Base-by-base conservation (phyloP, 2,113 vertebrate genomes). In the Prochilodus magdalenae region DNA sequence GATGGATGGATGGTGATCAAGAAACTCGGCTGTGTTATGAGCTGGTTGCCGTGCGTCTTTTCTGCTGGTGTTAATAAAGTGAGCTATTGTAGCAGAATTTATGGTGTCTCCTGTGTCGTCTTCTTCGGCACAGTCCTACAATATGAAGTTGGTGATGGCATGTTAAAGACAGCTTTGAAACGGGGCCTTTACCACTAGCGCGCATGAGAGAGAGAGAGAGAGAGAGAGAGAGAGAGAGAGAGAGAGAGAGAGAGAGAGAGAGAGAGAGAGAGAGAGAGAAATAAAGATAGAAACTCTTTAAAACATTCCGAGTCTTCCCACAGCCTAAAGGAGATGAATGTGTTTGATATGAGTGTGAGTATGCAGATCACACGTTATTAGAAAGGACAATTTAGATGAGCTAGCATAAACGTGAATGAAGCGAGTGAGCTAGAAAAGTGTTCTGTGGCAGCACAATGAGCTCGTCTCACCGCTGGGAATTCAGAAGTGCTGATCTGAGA, bases 391-490 rank as follows among this genome's bases (percentile, higher is more conserved):
- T 84, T 85, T 80, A 80, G 78, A 80, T 80, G 79, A 81, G 83
- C 73, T 80, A 74, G 83, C 77, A 78, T 76, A 82, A 85, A 69
- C 73, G 73, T 73, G 75, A 78, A 71, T 69, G 55, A 79, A 80
- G 73, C 40, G 71, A 66, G 75, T 78, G 53, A 82, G 80, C 70
- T 70, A 62, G 81, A 71, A 71, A 49, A 72, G 70, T 63, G 80
- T 67, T 76, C 75, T 44, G 75, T 62, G 22, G 75, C 59, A 67
- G 76, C 82, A 67, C 88, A 92, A 89, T 86, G 87, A 87, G 86
- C 87, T 90, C 83, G 84, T 82, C 74, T 86, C 83, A 88, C 91
- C 89, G 49, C 66, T 84, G 92, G 91, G 90, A 91, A 89, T 91
- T 83, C 65, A 73, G 40, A 90, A 86, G 85, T 86, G 87, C 83